Evolutionary conservation across 2,797 vertebrate genomes (phyloP), one percentile per base, ranked within the genome.

Genomic region (Megalops cyprinoides): DNA sequence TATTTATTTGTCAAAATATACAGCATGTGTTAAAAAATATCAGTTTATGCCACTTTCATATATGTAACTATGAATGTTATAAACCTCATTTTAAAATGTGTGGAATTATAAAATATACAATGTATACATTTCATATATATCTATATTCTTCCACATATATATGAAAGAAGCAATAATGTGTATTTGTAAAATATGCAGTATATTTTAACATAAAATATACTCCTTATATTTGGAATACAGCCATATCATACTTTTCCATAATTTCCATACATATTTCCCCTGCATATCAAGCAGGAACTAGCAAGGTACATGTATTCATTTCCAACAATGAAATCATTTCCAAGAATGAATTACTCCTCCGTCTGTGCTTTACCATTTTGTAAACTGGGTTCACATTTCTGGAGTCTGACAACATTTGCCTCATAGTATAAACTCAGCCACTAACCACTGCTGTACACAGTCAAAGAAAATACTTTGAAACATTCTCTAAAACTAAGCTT

Each of bases 11-110:
- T 4, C 46, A 48, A 48, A 48, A 48, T 65, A 71, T 44, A 12
- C 8, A 44, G 37, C 6, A 51, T 76, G n/a, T 88, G 86, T 85
- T 88, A 85, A 82, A 86, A 88, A 90, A 88, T 86, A 86, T 86
- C 85, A 65, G n/a, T 85, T 85, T 84, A 76, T 73, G 37, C 56
- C 77, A 74, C 84, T 82, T 83, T 82, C 89, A 87, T 82, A 91
- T 89, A 92, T 87, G 85, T 85, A 60, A 88, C 83, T 88, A n/a
- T n/a, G n/a, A 23, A 1, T 42, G 71, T n/a, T 44, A 20, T 42
- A 44, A n/a, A n/a, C n/a, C n/a, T n/a, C 48, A 42, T 18, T 53
- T 67, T 55, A 51, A 23, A 31, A 51, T 31, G 46, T 67, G 60
- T 42, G 9, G 23, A 67, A 69, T 53, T 34, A 28, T 53, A 31